Evolutionary conservation across 2,113 vertebrate species (phyloP).

Genomic region (Asarcornis scutulata): DNA sequence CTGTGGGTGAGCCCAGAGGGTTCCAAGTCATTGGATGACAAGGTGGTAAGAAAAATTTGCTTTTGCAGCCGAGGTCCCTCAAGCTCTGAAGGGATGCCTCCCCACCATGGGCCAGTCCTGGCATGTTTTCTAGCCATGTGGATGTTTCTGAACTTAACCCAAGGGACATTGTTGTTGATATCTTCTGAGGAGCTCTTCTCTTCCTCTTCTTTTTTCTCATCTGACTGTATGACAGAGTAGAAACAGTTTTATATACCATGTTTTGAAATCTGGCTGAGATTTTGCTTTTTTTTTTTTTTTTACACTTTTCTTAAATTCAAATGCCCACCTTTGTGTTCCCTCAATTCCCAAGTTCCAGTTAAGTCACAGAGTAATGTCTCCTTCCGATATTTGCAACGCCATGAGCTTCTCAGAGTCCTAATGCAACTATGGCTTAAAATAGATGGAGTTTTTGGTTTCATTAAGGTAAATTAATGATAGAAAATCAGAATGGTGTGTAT

Average conservation of each 20-base stretch:
- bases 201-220: not conserved
- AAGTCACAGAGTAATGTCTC: not conserved
- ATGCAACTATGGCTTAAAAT: not conserved
- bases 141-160: not conserved
- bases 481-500: not conserved
- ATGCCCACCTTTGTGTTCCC: fast-evolving
- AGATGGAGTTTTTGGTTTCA: not conserved
- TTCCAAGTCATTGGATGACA: not conserved
- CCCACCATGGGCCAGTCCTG: not conserved
- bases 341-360: not conserved
- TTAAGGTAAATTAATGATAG: not conserved
- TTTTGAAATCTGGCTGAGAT: not conserved
- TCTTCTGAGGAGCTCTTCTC: not conserved
- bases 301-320: not conserved
- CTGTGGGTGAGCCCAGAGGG: not conserved
- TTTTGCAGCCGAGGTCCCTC: not conserved
- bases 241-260: not conserved
- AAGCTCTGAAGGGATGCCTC: not conserved
- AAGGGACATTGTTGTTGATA: not conserved
- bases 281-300: not conserved
- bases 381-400: not conserved
- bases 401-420: not conserved
- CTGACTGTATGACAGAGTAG: not conserved
- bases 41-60: not conserved
- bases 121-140: not conserved